Evolutionary conservation across 1,140 invertebrate genomes (phyloP).

Genomic region (Neotoxoptera formosana): DNA sequence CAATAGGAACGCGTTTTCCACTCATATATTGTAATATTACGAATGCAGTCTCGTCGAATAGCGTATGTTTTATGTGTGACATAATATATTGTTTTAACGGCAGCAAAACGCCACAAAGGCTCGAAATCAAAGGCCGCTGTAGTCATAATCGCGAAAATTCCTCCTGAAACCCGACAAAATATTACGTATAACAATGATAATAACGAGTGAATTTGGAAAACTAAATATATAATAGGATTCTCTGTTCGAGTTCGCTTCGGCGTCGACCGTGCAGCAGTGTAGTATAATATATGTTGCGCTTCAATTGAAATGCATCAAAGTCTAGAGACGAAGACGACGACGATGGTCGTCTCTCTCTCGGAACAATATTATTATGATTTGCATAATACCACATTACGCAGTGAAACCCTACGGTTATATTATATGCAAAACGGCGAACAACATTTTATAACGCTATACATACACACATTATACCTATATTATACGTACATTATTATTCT

Average conservation of each 20-base stretch:
- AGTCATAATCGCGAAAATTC: not conserved
- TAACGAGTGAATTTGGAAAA: not conserved
- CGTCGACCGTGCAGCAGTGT: not conserved
- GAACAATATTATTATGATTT: constrained; percentile 4
- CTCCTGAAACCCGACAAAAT: not conserved
- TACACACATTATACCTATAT: too few species aligned
- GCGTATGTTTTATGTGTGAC: not conserved
- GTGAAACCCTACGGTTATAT: not conserved
- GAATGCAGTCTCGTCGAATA: too few species aligned
- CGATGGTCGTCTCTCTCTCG: not conserved
- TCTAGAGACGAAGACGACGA: too few species aligned
- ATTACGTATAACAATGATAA: not conserved
- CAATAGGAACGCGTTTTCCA: too few species aligned
- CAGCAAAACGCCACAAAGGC: not conserved
- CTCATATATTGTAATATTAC: too few species aligned
- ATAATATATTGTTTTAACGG: not conserved
- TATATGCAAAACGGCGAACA: constrained; percentile 5
- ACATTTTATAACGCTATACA: not conserved
- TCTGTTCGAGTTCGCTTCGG: not conserved
- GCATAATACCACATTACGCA: not conserved
- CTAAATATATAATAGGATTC: not conserved
- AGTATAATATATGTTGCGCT: not conserved
- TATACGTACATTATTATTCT: too few species aligned
- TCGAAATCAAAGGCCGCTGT: not conserved
- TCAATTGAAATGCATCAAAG: constrained; percentile 27